phyloP scores from a whole-genome alignment of 2,888 invertebrate species.

The Willowsia nigromaculata region DNA sequence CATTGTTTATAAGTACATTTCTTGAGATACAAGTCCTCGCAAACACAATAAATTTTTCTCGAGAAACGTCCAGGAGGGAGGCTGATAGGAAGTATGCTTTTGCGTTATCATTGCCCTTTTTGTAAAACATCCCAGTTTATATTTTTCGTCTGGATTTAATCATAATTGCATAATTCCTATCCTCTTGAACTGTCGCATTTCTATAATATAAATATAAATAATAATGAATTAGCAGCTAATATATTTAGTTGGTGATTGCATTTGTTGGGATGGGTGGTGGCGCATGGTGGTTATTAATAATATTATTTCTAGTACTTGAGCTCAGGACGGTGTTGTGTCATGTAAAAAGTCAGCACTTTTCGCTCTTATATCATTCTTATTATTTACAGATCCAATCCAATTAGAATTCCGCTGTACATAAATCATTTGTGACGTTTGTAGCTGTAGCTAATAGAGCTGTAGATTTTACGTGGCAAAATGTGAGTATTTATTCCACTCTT shows the following conservation, averaged over 20 bases:
- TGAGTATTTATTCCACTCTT: neutral
- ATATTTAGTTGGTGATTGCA: neutral
- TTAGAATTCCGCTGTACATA: constrained; percentile 47
- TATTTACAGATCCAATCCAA: constrained; percentile 55
- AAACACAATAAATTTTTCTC: too few relatives aligned
- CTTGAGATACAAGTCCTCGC: too few relatives aligned
- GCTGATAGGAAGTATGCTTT: too few relatives aligned
- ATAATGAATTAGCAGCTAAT: constrained; percentile 5
- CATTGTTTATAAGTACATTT: too few relatives aligned
- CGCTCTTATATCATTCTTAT: neutral
- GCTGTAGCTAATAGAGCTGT: neutral
- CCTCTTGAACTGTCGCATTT: constrained; percentile 29
- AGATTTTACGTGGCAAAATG: neutral
- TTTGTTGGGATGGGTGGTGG: neutral
- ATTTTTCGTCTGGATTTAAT: neutral
- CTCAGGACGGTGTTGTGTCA: neutral
- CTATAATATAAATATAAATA: neutral
- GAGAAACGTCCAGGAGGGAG: too few relatives aligned
- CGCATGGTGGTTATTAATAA: neutral
- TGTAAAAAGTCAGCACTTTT: constrained; percentile 15
- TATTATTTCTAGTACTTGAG: neutral
- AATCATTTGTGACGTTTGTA: constrained; percentile 44
- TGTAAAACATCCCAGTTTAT: neutral
- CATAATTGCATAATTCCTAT: neutral
- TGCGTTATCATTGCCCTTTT: too few relatives aligned